phyloP scores from a whole-genome alignment of 2,888 invertebrate species.

The Lissocephala sabroskyi region DNA sequence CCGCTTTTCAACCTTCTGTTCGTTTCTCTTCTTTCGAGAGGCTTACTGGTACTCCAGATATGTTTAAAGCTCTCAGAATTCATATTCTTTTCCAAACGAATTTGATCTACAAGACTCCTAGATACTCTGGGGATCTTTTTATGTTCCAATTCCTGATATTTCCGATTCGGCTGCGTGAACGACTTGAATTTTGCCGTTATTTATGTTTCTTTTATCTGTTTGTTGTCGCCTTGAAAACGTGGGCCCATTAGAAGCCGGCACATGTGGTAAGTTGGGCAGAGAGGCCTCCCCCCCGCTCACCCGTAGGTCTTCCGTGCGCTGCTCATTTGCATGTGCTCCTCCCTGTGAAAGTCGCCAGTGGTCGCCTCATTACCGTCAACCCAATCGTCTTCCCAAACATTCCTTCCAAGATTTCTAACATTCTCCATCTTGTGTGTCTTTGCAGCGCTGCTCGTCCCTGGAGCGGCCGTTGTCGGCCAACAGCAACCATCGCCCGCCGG shows the following conservation, averaged over 20 bases:
- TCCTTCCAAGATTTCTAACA: background rate
- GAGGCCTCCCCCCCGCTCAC: slow-evolving; percentile 1
- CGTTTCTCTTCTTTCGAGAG: too few species aligned
- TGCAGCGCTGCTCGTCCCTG: slow-evolving; percentile 85
- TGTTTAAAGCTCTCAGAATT: too few species aligned
- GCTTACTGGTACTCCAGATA: too few species aligned
- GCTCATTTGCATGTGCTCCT: slow-evolving; percentile 47
- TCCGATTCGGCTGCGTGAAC: background rate
- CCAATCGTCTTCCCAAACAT: background rate
- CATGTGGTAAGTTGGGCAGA: slow-evolving; percentile 63
- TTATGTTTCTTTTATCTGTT: slow-evolving; percentile 42
- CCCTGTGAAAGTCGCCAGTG: too few species aligned
- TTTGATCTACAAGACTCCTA: too few species aligned
- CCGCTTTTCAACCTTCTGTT: too few species aligned
- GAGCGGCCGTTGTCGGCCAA: slow-evolving; percentile 83
- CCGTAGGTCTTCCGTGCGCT: slow-evolving; percentile 26
- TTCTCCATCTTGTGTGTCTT: slow-evolving; percentile 2
- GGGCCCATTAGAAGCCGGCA: slow-evolving; percentile 56
- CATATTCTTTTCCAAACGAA: too few species aligned
- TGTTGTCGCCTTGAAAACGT: slow-evolving; percentile 30
- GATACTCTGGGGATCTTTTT: too few species aligned
- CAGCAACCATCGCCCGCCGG: slow-evolving; percentile 67
- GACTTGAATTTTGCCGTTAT: slow-evolving; percentile 10
- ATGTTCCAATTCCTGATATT: too few species aligned
- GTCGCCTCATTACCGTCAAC: background rate